These are phyloP conservation scores for Cosmorhoe ocellata DNA, from an alignment of 2,888 invertebrate species.

Conservation along the genomic window DNA sequence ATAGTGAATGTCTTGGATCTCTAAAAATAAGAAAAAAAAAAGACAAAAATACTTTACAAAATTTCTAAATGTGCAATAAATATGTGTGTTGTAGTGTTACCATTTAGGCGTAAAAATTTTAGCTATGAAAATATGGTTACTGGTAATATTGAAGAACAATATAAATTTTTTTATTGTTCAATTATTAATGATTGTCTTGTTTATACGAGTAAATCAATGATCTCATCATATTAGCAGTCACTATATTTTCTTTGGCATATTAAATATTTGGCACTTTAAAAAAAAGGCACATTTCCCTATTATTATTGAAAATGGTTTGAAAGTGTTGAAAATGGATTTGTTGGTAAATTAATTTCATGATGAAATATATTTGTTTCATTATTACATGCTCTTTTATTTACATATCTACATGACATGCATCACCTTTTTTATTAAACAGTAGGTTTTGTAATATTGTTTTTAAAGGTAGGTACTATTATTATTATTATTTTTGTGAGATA, in stretches of 20 bases:
- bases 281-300: conserved; percentile 80
- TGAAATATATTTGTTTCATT: conserved; percentile 84
- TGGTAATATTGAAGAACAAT: conserved; percentile 44
- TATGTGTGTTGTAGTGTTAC: conserved; percentile 83
- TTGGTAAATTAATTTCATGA: conserved; percentile 82
- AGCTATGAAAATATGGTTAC: conserved; percentile 61
- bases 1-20: conserved; percentile 83
- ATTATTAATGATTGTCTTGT: conserved; percentile 55
- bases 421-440: neutral
- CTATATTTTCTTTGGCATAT: conserved; percentile 65
- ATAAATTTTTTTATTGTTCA: conserved; percentile 40
- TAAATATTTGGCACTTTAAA: conserved; percentile 81
- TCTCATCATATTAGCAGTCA: conserved; percentile 67
- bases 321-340: conserved; percentile 83
- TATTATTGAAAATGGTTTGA: conserved; percentile 80
- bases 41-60: conserved; percentile 81
- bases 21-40: conserved; percentile 80
- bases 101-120: conserved; percentile 78
- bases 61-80: conserved; percentile 84
- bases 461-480: too few relatives aligned
- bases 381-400: conserved; percentile 61
- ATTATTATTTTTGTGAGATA: too few relatives aligned
- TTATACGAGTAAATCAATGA: conserved; percentile 66
- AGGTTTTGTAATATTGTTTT: too few relatives aligned
- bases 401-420: neutral